These are phyloP conservation scores for Agelas oroides DNA, from an alignment of 37 sponge, comb jelly and placozoan genomes.

Conservation along the genomic window DNA sequence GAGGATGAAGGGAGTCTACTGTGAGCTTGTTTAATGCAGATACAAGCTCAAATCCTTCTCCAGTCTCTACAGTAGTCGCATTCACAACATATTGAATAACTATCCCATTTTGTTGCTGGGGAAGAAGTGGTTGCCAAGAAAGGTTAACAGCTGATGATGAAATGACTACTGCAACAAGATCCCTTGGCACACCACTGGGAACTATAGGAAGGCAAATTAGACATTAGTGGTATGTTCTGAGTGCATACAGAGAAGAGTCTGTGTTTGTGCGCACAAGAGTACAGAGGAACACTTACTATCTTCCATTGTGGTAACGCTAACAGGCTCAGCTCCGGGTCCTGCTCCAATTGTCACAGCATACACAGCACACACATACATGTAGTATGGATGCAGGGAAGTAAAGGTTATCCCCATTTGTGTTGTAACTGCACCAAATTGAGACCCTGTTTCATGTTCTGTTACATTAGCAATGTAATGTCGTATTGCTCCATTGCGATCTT, in stretches of 20 bases:
- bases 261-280: too few species aligned
- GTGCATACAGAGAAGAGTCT: too few species aligned
- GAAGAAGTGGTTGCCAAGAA: slow-evolving; percentile 11
- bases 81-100: slow-evolving; percentile 8
- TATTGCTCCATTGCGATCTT: slow-evolving; percentile 39
- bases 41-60: neutral
- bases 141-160: neutral
- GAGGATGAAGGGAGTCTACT: slow-evolving; percentile 20
- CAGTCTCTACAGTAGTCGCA: neutral
- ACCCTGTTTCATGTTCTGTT: neutral
- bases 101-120: slow-evolving; percentile 5
- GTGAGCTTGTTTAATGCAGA: neutral
- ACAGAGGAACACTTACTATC: slow-evolving; percentile 21
- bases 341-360: slow-evolving; percentile 33
- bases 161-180: neutral
- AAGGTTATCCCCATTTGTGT: neutral
- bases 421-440: neutral
- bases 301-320: slow-evolving; percentile 19
- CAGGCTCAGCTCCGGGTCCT: slow-evolving; percentile 20
- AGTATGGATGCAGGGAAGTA: slow-evolving; percentile 29
- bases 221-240: too few species aligned
- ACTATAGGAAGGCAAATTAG: neutral
- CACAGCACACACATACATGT: slow-evolving; percentile 20
- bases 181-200: neutral
- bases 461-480: slow-evolving; percentile 2